phyloP scores from a whole-genome alignment of 1,140 invertebrate species.

The Mya arenaria region DNA sequence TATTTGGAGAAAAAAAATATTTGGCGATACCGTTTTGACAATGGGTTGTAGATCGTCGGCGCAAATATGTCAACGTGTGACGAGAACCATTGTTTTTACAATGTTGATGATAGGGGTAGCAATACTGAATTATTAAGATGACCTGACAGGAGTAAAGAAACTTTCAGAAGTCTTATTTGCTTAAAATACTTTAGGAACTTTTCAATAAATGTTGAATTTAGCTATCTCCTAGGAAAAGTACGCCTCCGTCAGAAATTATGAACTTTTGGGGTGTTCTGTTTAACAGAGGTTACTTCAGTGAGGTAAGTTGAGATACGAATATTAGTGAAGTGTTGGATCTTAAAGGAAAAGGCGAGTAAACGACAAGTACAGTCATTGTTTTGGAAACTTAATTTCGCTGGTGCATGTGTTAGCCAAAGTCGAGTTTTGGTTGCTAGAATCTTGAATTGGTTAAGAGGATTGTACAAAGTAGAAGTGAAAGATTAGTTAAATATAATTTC shows the following conservation, averaged over 20 bases:
- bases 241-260: not conserved
- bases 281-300: not conserved
- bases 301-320: not conserved
- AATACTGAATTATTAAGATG: constrained; percentile 1
- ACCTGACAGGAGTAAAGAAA: not conserved
- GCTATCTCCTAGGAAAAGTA: not conserved
- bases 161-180: not conserved
- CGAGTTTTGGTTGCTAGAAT: constrained; percentile 1
- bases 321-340: not conserved
- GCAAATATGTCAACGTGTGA: constrained; percentile 16
- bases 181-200: not conserved
- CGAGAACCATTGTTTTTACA: not conserved
- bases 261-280: constrained; percentile 11
- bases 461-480: not conserved
- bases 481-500: not conserved
- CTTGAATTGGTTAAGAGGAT: not conserved
- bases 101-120: not conserved
- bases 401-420: constrained; percentile 14
- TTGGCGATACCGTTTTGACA: constrained; percentile 20
- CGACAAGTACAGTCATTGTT: not conserved
- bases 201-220: not conserved
- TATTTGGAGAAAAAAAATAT: not conserved
- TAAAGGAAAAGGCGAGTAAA: not conserved
- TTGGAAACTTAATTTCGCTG: constrained; percentile 18
- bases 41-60: constrained; percentile 2